phyloP scores from a whole-genome alignment of 2,113 vertebrate genomes.

The Cryptotis parvus region DNA sequence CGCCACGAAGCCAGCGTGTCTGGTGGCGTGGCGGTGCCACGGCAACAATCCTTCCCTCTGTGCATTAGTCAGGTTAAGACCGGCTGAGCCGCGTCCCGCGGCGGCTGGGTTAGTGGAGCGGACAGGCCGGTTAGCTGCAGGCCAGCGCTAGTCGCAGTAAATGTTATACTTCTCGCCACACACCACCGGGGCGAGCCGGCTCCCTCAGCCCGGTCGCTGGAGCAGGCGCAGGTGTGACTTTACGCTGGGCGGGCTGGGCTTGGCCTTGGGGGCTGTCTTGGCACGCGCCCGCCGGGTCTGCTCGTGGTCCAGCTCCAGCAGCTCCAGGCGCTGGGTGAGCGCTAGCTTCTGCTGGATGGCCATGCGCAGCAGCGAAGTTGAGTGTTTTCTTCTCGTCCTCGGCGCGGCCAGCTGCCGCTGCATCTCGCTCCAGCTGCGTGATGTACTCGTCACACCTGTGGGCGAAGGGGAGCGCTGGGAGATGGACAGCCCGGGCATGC shows the following conservation, averaged over 20 bases:
- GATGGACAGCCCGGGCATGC: background rate
- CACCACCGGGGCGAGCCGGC: conserved; percentile 91
- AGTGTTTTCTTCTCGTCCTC: conserved; percentile 99
- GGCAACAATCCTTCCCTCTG: conserved; percentile 87
- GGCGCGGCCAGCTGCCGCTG: conserved; percentile 97
- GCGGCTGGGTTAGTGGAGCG: conserved; percentile 86
- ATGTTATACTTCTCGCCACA: conserved; percentile 99
- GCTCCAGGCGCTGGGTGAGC: conserved; percentile 97
- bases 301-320: conserved; percentile 96
- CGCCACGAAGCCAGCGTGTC: conserved; percentile 42
- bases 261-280: conserved; percentile 91
- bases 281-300: conserved; percentile 93
- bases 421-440: conserved; percentile 98
- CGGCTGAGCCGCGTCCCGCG: conserved; percentile 88
- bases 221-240: conserved; percentile 93
- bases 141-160: conserved; percentile 92
- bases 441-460: conserved; percentile 97
- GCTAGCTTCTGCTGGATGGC: conserved; percentile 99
- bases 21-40: background rate
- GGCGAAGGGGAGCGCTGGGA: background rate
- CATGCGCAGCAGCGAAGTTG: conserved; percentile 97
- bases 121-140: conserved; percentile 74
- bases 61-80: conserved; percentile 89
- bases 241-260: conserved; percentile 92
- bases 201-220: conserved; percentile 89